Percentiles rank a stretch among this genome's conserved stretches.
Evolutionary conservation across 2,113 vertebrate species (phyloP).

Genomic region (Copsychus sechellarum): DNA sequence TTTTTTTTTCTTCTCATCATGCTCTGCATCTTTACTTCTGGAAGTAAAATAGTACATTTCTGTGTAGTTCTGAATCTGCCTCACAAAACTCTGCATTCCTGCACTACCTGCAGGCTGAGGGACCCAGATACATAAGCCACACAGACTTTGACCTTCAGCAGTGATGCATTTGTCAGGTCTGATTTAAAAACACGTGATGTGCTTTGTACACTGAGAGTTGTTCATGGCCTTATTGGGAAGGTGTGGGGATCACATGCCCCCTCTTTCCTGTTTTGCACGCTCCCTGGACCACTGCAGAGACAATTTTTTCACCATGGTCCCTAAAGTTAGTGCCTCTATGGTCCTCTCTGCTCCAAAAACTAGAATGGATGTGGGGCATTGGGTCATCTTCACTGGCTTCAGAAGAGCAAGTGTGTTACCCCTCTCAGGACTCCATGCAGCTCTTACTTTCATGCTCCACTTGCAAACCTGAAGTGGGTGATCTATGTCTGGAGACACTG

Average conservation of each 20-base stretch:
- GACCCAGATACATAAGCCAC: background rate
- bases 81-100: fast-evolving
- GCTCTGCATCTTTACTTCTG: background rate
- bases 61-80: background rate
- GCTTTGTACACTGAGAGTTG: background rate
- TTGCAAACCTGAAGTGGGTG: background rate
- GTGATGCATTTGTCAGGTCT: background rate
- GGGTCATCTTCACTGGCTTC: background rate
- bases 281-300: background rate
- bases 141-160: background rate
- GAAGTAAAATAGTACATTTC: background rate
- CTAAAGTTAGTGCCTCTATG: fast-evolving
- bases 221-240: background rate
- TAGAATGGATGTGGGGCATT: background rate
- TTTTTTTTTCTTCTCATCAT: background rate
- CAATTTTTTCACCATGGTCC: fast-evolving
- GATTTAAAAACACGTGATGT: background rate
- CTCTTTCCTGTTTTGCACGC: background rate
- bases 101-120: background rate
- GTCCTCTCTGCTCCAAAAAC: background rate
- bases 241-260: fast-evolving
- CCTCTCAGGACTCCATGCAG: background rate
- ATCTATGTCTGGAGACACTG: background rate
- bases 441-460: background rate
- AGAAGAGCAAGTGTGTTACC: background rate